A percentile compares a stretch with the other conserved stretches of the same genome.
phyloP scores from a whole-genome alignment of 1,140 invertebrate species.

The Rhagoletis zephyria region DNA sequence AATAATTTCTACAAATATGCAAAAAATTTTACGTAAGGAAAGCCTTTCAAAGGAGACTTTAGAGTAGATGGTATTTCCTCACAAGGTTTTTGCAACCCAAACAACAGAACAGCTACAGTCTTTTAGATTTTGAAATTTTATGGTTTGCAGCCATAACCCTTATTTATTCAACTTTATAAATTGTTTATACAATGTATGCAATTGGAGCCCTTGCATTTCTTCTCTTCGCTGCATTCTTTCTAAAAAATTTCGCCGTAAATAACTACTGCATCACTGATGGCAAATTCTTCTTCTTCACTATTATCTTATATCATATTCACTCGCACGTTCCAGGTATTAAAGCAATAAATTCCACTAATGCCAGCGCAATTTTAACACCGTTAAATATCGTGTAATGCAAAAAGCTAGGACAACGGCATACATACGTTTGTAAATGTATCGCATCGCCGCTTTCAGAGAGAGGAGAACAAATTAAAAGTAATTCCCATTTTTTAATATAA shows the following conservation, averaged over 20 bases:
- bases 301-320: neutral
- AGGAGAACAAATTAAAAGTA: neutral
- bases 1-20: too few relatives aligned
- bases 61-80: too few relatives aligned
- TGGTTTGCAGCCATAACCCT: too few relatives aligned
- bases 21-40: too few relatives aligned
- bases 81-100: too few relatives aligned
- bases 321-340: neutral
- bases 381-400: neutral
- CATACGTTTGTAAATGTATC: constrained; percentile 2
- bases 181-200: too few relatives aligned
- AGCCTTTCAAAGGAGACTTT: too few relatives aligned
- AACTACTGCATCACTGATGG: neutral
- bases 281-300: neutral
- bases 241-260: neutral
- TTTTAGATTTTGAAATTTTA: too few relatives aligned
- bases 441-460: neutral
- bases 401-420: neutral
- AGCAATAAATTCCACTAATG: constrained; percentile 40
- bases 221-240: neutral
- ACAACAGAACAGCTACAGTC: too few relatives aligned
- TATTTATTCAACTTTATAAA: too few relatives aligned
- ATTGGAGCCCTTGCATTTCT: neutral
- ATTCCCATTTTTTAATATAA: neutral
- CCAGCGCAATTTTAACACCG: neutral